Conservation (phyloP, 2,113 vertebrate species). For the Chunga burmeisteri region DNA sequence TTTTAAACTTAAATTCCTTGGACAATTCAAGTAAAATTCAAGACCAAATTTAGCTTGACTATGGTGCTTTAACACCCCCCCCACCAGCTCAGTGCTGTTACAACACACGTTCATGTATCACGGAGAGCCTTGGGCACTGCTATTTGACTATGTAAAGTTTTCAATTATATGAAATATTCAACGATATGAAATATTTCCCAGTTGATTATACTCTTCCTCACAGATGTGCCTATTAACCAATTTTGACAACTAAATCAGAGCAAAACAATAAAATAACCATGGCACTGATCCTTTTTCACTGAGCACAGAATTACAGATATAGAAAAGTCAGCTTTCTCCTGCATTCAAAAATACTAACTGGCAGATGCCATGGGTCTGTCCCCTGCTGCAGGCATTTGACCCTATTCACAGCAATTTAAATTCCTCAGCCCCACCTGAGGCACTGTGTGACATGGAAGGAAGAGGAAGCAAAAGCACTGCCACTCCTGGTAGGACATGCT, state of each 20-base stretch:
- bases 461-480: background rate
- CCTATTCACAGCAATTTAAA: background rate
- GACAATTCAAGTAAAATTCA: background rate
- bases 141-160: background rate
- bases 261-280: background rate
- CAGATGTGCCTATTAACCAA: background rate
- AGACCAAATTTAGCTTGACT: background rate
- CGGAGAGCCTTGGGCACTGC: background rate
- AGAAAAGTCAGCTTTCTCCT: background rate
- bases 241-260: background rate
- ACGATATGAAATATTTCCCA: background rate
- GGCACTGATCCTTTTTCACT: background rate
- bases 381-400: background rate
- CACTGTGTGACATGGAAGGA: background rate
- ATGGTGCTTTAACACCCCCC: background rate
- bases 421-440: background rate
- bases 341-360: background rate
- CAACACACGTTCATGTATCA: background rate
- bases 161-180: background rate
- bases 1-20: background rate
- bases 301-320: background rate
- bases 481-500: background rate
- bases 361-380: rapidly evolving
- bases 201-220: background rate
- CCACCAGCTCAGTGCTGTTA: background rate